Base-by-base conservation (phyloP, 2,888 invertebrate genomes). In the Portevinia maculata region DNA sequence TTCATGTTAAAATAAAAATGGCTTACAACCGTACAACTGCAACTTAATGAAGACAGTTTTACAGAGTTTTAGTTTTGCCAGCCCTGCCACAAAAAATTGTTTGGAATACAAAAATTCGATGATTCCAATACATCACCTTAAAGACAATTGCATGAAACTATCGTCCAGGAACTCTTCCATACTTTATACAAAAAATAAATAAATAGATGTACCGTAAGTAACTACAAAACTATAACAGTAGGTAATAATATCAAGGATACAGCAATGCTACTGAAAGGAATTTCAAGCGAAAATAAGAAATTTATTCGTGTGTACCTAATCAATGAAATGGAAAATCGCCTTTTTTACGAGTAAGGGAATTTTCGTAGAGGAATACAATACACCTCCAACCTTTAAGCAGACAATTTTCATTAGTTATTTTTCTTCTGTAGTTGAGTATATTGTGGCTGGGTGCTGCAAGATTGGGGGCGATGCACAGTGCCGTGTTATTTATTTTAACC, bases 311-410 rank as follows among this genome's bases (percentile, higher is more conserved):
- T 57, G 48, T 65, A 57, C 46, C 39, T 65, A 74, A 74, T 74
- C 74, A 74, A 74, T 74, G 74, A 74, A 74, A 74, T 74, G 74
- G 74, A 74, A 74, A 64, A 74, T 65, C 24, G 57, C 39, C 55
- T 15, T 55, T 50, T 50, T 37, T 59, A 37, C 28, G 55, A n/a
- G 67, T 15, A 44, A 19, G 21, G 32, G 37, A 15, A 11, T 19
- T 9, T 28, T 13, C 17, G 11, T 24, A 28, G 8, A 46, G 24
- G 24, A 24, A 24, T 13, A 17, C 13, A 11, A 48, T 28, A 7
- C 8, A 19, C n/a, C 30, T 8, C 9, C 30, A 41, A 30, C 6
- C 17, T 44, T n/a, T n/a, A n/a, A n/a, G n/a, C n/a, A n/a, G n/a
- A n/a, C n/a, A n/a, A n/a, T n/a, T n/a, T n/a, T n/a, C n/a, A n/a